A percentile compares a stretch with the other conserved stretches of the same genome.
Conservation (phyloP, 2,888 invertebrate genomes). For the Bruchidius siliquastri region DNA sequence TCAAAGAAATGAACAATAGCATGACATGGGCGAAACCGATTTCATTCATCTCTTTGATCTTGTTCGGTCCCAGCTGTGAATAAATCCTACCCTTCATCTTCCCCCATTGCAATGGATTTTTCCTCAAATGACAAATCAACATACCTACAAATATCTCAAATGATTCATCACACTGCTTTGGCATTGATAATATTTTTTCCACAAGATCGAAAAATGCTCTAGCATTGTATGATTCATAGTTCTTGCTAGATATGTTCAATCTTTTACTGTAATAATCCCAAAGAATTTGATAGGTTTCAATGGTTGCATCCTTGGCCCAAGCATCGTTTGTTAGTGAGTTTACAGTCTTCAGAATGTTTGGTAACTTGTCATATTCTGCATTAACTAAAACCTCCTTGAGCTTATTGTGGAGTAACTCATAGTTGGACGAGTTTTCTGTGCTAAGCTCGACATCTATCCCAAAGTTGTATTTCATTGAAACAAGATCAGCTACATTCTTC, state of each 20-base stretch:
- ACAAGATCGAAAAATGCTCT: conserved; percentile 25
- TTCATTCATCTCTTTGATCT: conserved; percentile 38
- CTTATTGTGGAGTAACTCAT: conserved; percentile 31
- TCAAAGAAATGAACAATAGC: conserved; percentile 35
- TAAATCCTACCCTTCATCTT: conserved; percentile 44
- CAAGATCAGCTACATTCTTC: conserved; percentile 30
- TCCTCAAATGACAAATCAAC: conserved; percentile 34
- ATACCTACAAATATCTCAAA: conserved; percentile 41
- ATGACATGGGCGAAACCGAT: conserved; percentile 38
- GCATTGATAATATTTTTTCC: conserved; percentile 27
- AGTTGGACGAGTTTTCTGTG: conserved; percentile 26
- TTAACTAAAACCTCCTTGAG: conserved; percentile 28
- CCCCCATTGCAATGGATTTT: conserved; percentile 40
- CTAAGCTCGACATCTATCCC: conserved; percentile 17
- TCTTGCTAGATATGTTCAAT: conserved; percentile 30
- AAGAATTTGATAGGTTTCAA: conserved; percentile 39
- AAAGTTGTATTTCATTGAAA: conserved; percentile 21
- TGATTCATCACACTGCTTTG: conserved; percentile 29
- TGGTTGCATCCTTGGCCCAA: conserved; percentile 37
- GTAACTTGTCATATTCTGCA: conserved; percentile 24
- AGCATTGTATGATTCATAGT: conserved; percentile 18
- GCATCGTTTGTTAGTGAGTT: conserved; percentile 34
- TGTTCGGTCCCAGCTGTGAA: conserved; percentile 42
- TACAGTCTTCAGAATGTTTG: conserved; percentile 30
- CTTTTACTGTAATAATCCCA: conserved; percentile 45